phyloP scores from a whole-genome alignment of 1,140 invertebrate genomes.

The Drosophila eugracilis region DNA sequence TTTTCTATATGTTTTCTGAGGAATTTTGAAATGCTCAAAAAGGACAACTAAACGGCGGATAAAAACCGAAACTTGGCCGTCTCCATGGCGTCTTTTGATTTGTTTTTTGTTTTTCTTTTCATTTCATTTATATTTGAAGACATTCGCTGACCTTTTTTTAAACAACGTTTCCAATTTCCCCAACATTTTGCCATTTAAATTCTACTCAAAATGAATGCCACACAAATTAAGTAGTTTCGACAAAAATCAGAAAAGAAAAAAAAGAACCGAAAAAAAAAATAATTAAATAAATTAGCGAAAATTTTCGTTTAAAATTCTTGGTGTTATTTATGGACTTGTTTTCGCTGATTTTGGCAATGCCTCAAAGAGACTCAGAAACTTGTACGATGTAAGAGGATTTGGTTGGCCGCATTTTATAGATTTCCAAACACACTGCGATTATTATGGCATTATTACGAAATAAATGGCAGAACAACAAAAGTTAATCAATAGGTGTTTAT shows the following conservation, averaged over 20 bases:
- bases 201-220: conserved; percentile 42
- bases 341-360: conserved; percentile 32
- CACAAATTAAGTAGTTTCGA: conserved; percentile 53
- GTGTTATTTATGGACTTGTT: conserved; percentile 37
- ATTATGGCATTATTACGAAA: background rate
- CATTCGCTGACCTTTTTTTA: conserved; percentile 31
- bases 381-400: conserved; percentile 25
- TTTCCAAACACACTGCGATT: conserved; percentile 27
- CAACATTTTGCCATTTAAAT: conserved; percentile 60
- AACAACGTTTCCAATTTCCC: conserved; percentile 2
- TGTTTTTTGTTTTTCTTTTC: background rate
- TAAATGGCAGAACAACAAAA: background rate
- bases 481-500: conserved; percentile 3
- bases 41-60: conserved; percentile 1
- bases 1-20: conserved; percentile 22
- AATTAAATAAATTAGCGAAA: conserved; percentile 11
- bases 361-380: conserved; percentile 22
- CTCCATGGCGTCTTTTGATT: conserved; percentile 37
- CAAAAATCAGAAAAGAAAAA: background rate
- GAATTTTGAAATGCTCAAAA: conserved; percentile 46
- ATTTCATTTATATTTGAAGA: background rate
- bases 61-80: conserved; percentile 46
- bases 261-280: conserved; percentile 1
- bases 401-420: conserved; percentile 15
- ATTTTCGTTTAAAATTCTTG: conserved; percentile 22